Percentiles rank a stretch among this genome's conserved stretches.
phyloP scores from a whole-genome alignment of 1,140 invertebrate genomes.

The Ganaspis sp. region DNA sequence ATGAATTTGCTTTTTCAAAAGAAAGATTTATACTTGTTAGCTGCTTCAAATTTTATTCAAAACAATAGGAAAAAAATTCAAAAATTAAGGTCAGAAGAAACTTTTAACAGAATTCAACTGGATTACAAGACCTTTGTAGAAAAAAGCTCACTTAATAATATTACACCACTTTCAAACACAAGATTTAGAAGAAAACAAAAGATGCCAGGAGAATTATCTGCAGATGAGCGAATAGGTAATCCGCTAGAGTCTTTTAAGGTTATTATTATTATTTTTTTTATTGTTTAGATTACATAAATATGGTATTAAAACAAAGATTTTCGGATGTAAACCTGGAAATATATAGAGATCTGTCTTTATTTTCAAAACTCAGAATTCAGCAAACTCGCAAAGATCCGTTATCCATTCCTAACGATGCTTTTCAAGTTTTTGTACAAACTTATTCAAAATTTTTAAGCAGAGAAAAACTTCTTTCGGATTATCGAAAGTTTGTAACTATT shows the following conservation, averaged over 20 bases:
- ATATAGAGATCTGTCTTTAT: background rate
- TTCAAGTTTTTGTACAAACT: background rate
- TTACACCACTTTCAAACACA: background rate
- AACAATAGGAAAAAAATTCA: background rate
- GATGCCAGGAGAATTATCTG: background rate
- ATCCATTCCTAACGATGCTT: background rate
- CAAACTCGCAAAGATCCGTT: background rate
- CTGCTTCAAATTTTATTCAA: background rate
- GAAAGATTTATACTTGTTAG: background rate
- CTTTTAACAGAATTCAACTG: constrained; percentile 26
- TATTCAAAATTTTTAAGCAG: background rate
- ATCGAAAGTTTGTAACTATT: background rate
- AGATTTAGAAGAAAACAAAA: background rate
- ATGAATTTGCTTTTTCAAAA: constrained; percentile 11
- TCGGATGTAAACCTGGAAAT: background rate
- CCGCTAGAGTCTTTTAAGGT: background rate
- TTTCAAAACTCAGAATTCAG: background rate
- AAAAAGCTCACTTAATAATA: background rate
- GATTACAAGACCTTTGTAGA: background rate
- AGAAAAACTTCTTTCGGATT: background rate
- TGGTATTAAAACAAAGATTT: background rate
- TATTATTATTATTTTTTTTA: background rate
- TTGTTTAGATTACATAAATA: background rate
- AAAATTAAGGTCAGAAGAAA: constrained; percentile 20
- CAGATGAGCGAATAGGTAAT: background rate